Evolutionary conservation across 2,113 vertebrate genomes (phyloP), one percentile per base, ranked within the genome.

Genomic region (Festucalex cinctus): DNA sequence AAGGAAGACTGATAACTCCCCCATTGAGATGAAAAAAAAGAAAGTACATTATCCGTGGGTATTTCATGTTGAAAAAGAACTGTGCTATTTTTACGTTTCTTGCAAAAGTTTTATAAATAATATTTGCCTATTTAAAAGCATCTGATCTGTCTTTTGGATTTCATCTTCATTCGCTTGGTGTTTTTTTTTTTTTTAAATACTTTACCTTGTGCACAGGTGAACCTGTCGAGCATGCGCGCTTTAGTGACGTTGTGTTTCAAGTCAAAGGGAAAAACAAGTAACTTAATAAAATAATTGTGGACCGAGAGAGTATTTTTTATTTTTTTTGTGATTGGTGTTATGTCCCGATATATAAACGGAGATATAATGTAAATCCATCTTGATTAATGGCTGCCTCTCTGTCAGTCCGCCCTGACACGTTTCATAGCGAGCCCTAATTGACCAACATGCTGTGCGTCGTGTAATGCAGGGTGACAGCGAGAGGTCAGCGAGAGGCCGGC

Each of bases 121-220:
- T 94, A 96, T 96, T 94, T 94, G 93, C 93, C 92, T 97, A 98
- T 97, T 98, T 95, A 98, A 88, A 97, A 92, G 85, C 86, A 94
- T 92, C 91, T 89, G 88, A 84, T 92, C 82, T 86, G 86, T 93
- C 84, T 90, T 86, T 95, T 92, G 93, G 90, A 89, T 93, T 93
- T 88, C 91, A 91, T 91, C 83, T 92, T 89, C 73, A 91, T 93
- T 94, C 91, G 93, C 92, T 95, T 94, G 91, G 91, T 93, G 91
- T 93, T 93, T 94, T 94, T 93, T 88, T n/a, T n/a, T n/a, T n/a
- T n/a, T n/a, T n/a, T n/a, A n/a, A 88, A 88, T 94, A 88, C 93
- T 92, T 86, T 51, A 51, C 48, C 91, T 84, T 94, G 93, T 94
- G 88, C 91, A 94, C 92, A 92, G 90, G 90, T 93, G 89, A 91